Percentiles rank a stretch among this genome's conserved stretches.
Evolutionary conservation across 2,113 vertebrate species (phyloP).

Genomic region (Dicaeum eximium): DNA sequence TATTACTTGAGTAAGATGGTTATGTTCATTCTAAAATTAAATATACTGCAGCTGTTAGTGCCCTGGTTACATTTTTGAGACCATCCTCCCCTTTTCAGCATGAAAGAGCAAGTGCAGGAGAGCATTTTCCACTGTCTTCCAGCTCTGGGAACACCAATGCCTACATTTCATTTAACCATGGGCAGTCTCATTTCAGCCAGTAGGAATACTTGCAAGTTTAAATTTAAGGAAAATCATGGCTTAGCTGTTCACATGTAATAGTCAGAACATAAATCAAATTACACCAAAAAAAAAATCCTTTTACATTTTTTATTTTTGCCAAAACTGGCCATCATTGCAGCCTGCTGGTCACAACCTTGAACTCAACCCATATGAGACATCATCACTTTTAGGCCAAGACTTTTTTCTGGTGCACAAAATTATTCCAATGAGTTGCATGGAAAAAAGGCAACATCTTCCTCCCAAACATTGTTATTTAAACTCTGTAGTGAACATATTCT

Average conservation of each 20-base stretch:
- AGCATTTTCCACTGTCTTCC: neutral
- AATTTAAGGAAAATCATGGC: neutral
- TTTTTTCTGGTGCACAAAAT: neutral
- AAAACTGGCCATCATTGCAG: neutral
- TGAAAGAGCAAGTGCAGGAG: neutral
- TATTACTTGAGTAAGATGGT: neutral
- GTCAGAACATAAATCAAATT: neutral
- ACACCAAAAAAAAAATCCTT: neutral
- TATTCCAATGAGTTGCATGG: fast-evolving
- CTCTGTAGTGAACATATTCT: neutral
- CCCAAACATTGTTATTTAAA: neutral
- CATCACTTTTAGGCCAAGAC: neutral
- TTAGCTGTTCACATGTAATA: neutral
- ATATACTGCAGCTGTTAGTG: neutral
- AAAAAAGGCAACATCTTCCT: neutral
- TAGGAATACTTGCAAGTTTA: neutral
- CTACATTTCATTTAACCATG: neutral
- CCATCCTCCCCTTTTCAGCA: neutral
- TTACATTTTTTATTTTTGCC: neutral
- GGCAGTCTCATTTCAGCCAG: neutral
- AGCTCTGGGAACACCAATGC: neutral
- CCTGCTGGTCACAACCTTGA: neutral
- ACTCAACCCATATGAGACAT: neutral
- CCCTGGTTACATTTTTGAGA: neutral
- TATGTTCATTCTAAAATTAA: neutral